These are phyloP conservation scores for Sturnira hondurensis DNA, from an alignment of 2,113 vertebrate species.

Conservation along the genomic window DNA sequence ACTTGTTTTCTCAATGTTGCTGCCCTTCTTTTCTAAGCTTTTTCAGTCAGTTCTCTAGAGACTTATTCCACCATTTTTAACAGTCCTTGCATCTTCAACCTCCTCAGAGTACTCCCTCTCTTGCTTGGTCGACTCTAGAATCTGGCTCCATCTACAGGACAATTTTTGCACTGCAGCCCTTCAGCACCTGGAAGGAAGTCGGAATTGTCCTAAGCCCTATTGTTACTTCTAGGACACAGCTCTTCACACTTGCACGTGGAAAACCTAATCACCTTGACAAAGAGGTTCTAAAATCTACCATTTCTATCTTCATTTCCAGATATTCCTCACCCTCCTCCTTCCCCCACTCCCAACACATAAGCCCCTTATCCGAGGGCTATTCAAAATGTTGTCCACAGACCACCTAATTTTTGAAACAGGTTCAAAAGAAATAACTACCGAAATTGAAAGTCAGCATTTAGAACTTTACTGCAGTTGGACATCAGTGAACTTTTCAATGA, in stretches of 20 bases:
- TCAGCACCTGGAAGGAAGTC: not conserved
- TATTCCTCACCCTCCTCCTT: not conserved
- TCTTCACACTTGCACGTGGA: not conserved
- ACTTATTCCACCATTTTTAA: not conserved
- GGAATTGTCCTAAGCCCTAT: not conserved
- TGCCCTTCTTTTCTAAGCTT: not conserved
- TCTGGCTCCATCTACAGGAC: conserved; percentile 12
- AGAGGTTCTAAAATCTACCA: not conserved
- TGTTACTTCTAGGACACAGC: not conserved
- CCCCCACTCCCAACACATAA: not conserved
- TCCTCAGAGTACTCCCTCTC: not conserved
- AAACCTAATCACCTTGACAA: not conserved
- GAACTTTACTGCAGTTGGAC: not conserved
- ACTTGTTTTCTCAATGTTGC: not conserved
- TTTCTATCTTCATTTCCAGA: not conserved
- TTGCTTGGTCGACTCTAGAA: not conserved
- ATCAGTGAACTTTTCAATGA: not conserved
- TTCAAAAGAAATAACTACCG: not conserved
- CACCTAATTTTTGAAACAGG: not conserved
- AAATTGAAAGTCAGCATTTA: not conserved
- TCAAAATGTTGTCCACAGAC: not conserved
- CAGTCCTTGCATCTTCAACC: not conserved
- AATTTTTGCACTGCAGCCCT: not conserved
- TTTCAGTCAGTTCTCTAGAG: not conserved
- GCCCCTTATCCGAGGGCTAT: not conserved